phyloP scores from a whole-genome alignment of 1,140 invertebrate genomes.

The Oedothorax gibbosus region DNA sequence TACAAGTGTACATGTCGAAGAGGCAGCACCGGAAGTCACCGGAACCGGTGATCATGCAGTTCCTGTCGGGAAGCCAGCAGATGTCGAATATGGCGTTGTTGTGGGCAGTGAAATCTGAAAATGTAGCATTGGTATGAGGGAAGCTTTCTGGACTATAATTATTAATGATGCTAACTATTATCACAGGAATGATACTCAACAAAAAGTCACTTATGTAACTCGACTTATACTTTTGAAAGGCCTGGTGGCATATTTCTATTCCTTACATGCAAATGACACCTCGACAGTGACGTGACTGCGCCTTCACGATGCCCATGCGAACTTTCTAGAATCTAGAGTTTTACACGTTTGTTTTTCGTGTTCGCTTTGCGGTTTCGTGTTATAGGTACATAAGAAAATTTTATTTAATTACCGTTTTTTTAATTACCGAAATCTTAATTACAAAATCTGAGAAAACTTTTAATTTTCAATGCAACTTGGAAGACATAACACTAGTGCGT shows the following conservation, averaged over 20 bases:
- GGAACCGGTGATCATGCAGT: slow-evolving; percentile 83
- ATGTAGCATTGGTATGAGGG: background rate
- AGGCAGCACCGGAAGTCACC: slow-evolving; percentile 84
- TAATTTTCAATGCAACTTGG: too few species aligned
- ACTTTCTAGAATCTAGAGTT: too few species aligned
- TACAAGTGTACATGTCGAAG: slow-evolving; percentile 74
- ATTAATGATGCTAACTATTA: slow-evolving; percentile 62
- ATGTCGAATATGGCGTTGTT: slow-evolving; percentile 90
- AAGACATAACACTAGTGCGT: too few species aligned
- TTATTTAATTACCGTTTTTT: too few species aligned
- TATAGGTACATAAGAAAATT: too few species aligned
- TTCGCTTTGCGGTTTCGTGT: too few species aligned
- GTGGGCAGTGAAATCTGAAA: slow-evolving; percentile 75
- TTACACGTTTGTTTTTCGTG: too few species aligned
- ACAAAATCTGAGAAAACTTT: too few species aligned
- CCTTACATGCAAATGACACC: too few species aligned
- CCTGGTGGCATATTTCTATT: background rate
- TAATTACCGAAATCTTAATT: too few species aligned
- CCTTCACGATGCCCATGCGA: too few species aligned
- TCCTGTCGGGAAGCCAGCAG: slow-evolving; percentile 81
- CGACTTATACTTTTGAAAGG: background rate
- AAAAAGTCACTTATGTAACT: background rate
- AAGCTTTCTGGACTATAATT: slow-evolving; percentile 48
- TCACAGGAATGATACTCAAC: background rate
- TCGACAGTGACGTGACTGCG: too few species aligned